These are phyloP conservation scores for Drosophila dunni DNA, from an alignment of 1,140 invertebrate species.

Conservation along the genomic window DNA sequence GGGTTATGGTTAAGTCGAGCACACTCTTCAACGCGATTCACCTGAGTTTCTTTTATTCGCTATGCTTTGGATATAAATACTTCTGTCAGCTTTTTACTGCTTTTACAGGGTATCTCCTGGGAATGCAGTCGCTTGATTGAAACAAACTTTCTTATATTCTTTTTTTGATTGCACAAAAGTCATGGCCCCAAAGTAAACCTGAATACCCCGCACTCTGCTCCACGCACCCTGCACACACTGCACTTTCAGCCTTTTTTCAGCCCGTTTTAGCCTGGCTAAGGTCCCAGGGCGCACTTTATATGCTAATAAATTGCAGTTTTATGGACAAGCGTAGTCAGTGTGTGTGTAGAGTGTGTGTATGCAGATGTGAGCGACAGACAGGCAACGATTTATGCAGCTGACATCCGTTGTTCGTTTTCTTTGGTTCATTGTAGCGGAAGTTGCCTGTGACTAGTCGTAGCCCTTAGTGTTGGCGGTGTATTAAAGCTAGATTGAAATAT, in stretches of 20 bases:
- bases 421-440: constrained; percentile 64
- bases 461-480: too few species aligned
- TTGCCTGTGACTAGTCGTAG: constrained; percentile 58
- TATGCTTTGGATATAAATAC: too few species aligned
- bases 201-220: background rate
- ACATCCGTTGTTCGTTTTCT: constrained; percentile 74
- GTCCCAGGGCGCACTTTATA: constrained; percentile 63
- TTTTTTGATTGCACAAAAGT: constrained; percentile 31
- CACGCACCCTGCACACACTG: background rate
- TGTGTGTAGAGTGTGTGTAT: constrained; percentile 34
- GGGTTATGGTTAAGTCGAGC: too few species aligned
- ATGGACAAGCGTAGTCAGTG: constrained; percentile 52
- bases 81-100: too few species aligned
- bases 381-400: constrained; percentile 78
- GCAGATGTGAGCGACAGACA: constrained; percentile 38
- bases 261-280: constrained; percentile 39
- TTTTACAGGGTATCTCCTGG: constrained; percentile 9
- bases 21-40: too few species aligned
- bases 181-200: constrained; percentile 26
- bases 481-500: too few species aligned
- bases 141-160: constrained; percentile 20
- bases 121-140: background rate
- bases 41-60: too few species aligned
- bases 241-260: constrained; percentile 22
- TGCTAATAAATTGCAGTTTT: constrained; percentile 83